Conservation (phyloP, 2,113 vertebrate species). For the Lagopus muta region DNA sequence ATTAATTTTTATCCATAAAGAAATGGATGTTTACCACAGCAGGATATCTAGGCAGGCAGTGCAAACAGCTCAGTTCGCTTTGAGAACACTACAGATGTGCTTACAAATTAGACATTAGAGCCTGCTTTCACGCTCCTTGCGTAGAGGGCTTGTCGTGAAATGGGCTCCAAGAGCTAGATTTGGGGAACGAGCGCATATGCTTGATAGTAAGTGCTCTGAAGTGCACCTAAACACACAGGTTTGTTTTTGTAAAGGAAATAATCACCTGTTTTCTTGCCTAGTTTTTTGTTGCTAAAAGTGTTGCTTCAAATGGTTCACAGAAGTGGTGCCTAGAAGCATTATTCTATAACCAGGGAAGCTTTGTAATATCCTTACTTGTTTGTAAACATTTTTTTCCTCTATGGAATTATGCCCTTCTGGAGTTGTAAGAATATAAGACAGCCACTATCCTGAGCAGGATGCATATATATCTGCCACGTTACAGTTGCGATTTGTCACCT, state of each 20-base stretch:
- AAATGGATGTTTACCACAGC: neutral
- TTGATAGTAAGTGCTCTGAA: neutral
- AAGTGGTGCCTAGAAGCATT: neutral
- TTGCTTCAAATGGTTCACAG: neutral
- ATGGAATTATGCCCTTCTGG: rapidly evolving
- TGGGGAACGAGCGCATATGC: neutral
- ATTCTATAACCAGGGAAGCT: neutral
- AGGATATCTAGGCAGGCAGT: rapidly evolving
- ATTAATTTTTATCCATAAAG: neutral
- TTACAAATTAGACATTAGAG: neutral
- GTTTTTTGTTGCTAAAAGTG: neutral
- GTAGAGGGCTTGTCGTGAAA: neutral
- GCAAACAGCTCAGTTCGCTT: neutral
- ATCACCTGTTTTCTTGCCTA: neutral
- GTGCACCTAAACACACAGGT: neutral
- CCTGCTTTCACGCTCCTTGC: neutral
- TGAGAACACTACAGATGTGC: neutral
- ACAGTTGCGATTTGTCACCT: neutral
- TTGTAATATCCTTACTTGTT: neutral
- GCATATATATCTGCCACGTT: neutral
- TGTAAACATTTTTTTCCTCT: neutral
- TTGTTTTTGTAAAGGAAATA: neutral
- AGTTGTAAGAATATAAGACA: neutral
- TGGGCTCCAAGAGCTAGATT: neutral
- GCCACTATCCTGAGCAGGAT: rapidly evolving